Conservation (phyloP, 2,113 vertebrate genomes). For the Campylorhamphus procurvoides region DNA sequence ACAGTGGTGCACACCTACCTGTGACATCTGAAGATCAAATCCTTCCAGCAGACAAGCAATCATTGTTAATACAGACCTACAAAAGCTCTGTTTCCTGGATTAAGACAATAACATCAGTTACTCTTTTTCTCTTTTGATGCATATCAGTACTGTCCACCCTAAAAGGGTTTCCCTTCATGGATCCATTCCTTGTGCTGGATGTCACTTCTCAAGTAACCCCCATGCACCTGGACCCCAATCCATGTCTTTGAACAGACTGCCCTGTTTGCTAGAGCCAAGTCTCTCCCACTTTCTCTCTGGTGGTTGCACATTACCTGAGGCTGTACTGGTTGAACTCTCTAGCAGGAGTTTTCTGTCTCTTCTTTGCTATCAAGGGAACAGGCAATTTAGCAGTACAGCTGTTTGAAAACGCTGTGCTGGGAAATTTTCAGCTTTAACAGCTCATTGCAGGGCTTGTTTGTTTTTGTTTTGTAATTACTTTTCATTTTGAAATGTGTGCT, state of each 20-base stretch:
- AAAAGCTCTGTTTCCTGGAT: background rate
- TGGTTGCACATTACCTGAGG: conserved; percentile 7
- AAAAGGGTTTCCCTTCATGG: background rate
- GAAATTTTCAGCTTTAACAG: conserved; percentile 55
- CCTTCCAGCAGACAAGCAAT: background rate
- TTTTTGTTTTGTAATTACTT: conserved; percentile 62
- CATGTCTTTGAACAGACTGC: background rate
- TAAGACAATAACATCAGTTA: background rate
- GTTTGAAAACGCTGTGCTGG: conserved; percentile 4
- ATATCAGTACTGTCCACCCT: background rate
- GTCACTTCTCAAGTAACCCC: background rate
- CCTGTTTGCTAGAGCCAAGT: background rate
- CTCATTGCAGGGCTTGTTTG: conserved; percentile 47
- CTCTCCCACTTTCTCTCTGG: background rate
- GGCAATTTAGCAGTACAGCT: conserved; percentile 46
- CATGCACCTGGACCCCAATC: background rate
- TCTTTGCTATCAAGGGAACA: conserved; percentile 28
- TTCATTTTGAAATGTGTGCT: conserved; percentile 47
- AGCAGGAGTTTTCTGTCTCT: conserved; percentile 20
- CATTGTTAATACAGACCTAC: background rate
- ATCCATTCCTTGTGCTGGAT: background rate
- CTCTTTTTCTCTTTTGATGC: background rate
- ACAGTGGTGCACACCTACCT: fast-evolving
- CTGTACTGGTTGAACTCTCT: background rate
- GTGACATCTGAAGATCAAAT: background rate